Base-by-base conservation (phyloP, 2,888 invertebrate genomes). In the Zaprionus lineosus region DNA sequence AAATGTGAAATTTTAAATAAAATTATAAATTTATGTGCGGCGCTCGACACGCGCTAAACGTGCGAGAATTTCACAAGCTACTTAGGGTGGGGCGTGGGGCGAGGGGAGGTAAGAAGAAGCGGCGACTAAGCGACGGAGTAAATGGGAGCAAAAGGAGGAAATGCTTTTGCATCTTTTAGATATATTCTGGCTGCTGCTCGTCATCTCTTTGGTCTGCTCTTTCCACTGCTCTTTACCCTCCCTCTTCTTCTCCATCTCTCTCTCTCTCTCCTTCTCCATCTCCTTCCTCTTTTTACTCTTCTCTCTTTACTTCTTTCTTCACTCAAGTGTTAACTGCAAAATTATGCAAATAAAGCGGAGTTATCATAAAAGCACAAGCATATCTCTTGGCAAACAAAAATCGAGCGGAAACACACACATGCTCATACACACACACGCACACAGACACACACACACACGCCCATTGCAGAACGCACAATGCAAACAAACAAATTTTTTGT, bases 1-100 rank as follows among this genome's bases (percentile, higher is more conserved):
- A 66, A 74, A 83, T 83, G 81, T 83, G 83, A 78, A 83, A 81
- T 74, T 76, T 83, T 50, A 73, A 74, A 83, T 83, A 83, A 83
- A 83, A 83, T 83, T 78, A 83, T 76, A 66, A 81, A 83, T 83
- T 83, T 83, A 83, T 83, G 65, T 64, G 59, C 47, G n/a, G 50
- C 46, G 53, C 41, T 55, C 68, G 51, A 9, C 65, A 40, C 47
- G 34, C 62, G 62, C 44, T 37, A 66, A 69, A 83, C 82, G 82
- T 83, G 82, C 81, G 66, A 70, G 81, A 78, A 83, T 82, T 82
- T 60, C 62, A 57, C 53, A 66, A 21, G 24, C 24, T 4, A 24
- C 6, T n/a, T 24, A 24, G 24, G 24, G 28, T 21, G 11, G 11
- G 11, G n/a, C 31, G 5, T 2, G 2, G 3, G 3, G 28, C 8